These are phyloP conservation scores for Scopus umbretta DNA, from an alignment of 2,113 vertebrate genomes.

Conservation along the genomic window DNA sequence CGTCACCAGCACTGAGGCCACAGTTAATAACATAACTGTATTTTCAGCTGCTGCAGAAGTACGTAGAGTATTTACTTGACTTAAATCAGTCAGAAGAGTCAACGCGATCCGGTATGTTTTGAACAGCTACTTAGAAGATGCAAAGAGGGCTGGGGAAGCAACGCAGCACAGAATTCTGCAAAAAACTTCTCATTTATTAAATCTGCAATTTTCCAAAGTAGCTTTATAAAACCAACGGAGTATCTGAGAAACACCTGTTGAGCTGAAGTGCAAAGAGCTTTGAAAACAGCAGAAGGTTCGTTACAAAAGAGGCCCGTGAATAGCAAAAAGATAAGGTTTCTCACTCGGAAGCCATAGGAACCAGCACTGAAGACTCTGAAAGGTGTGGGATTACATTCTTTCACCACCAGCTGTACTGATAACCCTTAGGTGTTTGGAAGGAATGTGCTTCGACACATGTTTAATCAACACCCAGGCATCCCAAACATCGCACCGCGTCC, in stretches of 20 bases:
- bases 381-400: not conserved
- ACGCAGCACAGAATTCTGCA: not conserved
- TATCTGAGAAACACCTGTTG: not conserved
- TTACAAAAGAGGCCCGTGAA: not conserved
- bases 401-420: not conserved
- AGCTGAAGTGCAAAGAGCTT: not conserved
- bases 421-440: not conserved
- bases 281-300: not conserved
- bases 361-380: not conserved
- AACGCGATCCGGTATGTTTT: not conserved
- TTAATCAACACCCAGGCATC: not conserved
- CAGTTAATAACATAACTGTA: fast-evolving
- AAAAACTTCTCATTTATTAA: conserved; percentile 34
- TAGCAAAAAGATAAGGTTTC: not conserved
- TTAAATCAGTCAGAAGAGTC: not conserved
- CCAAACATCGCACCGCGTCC: not conserved
- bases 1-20: not conserved
- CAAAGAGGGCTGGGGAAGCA: not conserved
- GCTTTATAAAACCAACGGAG: not conserved
- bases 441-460: not conserved
- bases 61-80: not conserved
- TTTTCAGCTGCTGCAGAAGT: not conserved
- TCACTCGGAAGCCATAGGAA: not conserved
- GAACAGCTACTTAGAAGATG: not conserved
- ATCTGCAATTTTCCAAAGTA: not conserved